phyloP scores from a whole-genome alignment of 2,797 vertebrate genomes.

The Pterois miles region DNA sequence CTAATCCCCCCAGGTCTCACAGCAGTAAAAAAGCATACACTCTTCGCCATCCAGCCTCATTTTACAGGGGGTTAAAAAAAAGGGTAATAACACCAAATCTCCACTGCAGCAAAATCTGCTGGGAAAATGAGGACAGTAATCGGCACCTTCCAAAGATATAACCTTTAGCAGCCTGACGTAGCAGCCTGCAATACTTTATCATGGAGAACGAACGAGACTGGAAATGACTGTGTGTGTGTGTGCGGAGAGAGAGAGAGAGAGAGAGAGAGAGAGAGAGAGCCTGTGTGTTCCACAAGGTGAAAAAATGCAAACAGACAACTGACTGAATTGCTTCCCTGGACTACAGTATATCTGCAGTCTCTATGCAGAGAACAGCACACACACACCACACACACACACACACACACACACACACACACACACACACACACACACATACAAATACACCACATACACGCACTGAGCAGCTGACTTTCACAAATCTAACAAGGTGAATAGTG shows the following conservation, averaged over 20 bases:
- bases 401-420: neutral
- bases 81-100: conserved; percentile 57
- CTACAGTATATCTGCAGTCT: neutral
- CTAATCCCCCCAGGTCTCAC: neutral
- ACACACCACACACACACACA: neutral
- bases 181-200: conserved; percentile 2
- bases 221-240: conserved; percentile 1
- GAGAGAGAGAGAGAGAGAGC: neutral
- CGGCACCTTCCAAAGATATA: conserved; percentile 13
- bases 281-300: conserved; percentile 3
- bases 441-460: neutral
- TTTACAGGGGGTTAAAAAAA: conserved; percentile 39
- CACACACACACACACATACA: neutral
- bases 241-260: neutral
- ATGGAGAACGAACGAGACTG: neutral
- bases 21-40: neutral
- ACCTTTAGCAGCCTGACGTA: conserved; percentile 23
- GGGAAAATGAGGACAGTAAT: conserved; percentile 49
- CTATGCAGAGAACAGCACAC: neutral
- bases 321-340: conserved; percentile 36
- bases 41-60: conserved; percentile 6
- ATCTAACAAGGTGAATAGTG: neutral
- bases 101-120: conserved; percentile 37
- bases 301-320: conserved; percentile 39
- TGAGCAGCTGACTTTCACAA: conserved; percentile 15